Evolutionary conservation across 2,797 vertebrate species (phyloP).

Genomic region (Lates japonicus): DNA sequence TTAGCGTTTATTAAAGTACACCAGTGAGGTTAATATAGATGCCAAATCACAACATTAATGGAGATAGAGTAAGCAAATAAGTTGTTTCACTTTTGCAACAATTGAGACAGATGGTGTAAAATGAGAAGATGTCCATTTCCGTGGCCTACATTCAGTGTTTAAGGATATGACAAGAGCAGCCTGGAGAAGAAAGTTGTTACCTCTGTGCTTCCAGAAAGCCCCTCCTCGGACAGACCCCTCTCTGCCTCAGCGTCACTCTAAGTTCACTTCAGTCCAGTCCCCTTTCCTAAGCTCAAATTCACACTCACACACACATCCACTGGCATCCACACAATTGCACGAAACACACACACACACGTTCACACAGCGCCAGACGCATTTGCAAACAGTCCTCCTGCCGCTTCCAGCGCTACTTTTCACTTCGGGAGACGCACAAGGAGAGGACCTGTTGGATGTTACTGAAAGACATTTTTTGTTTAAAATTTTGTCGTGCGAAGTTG

Average conservation of each 20-base stretch:
- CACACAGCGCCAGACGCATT: conserved; percentile 39
- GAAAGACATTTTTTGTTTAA: not conserved
- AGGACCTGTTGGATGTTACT: conserved; percentile 53
- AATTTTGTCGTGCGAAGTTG: conserved; percentile 17
- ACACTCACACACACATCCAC: conserved; percentile 46
- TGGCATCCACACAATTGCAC: conserved; percentile 32
- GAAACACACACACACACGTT: conserved; percentile 8
- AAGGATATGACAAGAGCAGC: not conserved
- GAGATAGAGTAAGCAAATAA: not conserved
- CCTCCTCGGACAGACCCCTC: conserved; percentile 70
- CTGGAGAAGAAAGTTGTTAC: conserved; percentile 35
- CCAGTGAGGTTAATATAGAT: not conserved
- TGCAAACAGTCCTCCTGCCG: conserved; percentile 47
- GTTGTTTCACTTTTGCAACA: not conserved
- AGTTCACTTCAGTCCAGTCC: conserved; percentile 76
- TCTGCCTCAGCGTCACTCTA: conserved; percentile 64
- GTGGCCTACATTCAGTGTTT: not conserved
- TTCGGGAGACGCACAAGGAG: conserved; percentile 24
- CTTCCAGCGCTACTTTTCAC: conserved; percentile 50
- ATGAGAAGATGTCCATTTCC: not conserved
- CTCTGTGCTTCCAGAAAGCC: conserved; percentile 62
- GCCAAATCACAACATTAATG: not conserved
- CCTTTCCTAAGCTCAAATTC: conserved; percentile 51
- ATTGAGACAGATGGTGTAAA: conserved; percentile 1
- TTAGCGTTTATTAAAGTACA: not conserved